Conservation (phyloP, 2,888 invertebrate species). For the Leucophenga montana region DNA sequence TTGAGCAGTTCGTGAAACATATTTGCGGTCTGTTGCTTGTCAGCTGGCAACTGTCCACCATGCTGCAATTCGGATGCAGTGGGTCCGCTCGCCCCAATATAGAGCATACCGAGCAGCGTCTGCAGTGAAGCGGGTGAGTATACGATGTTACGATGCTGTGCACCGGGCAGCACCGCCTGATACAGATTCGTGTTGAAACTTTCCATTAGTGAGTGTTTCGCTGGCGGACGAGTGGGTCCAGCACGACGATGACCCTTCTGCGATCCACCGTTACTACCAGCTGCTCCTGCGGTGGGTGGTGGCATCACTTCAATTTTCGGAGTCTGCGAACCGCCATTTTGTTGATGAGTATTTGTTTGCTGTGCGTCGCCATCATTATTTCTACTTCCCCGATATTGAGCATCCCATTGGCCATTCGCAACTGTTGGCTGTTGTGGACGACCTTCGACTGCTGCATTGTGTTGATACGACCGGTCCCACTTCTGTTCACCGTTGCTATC, state of each 20-base stretch:
- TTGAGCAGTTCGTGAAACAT: conserved; percentile 41
- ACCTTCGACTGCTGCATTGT: too few relatives aligned
- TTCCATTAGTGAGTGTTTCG: conserved; percentile 45
- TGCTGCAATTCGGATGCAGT: conserved; percentile 54
- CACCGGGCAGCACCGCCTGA: conserved; percentile 42
- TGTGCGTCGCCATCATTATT: not conserved
- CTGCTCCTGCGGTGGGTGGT: not conserved
- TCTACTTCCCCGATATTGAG: not conserved
- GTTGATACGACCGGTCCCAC: too few relatives aligned
- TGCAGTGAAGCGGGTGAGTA: conserved; percentile 77
- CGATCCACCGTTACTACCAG: not conserved
- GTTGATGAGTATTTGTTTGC: not conserved
- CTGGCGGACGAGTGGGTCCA: conserved; percentile 36
- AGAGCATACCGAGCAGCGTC: conserved; percentile 80
- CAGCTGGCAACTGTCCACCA: conserved; percentile 42
- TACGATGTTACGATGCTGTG: conserved; percentile 53
- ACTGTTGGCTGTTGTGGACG: too few relatives aligned
- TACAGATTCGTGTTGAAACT: conserved; percentile 55
- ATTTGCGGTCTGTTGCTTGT: conserved; percentile 20
- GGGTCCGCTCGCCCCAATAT: conserved; percentile 79
- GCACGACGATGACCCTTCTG: too few relatives aligned
- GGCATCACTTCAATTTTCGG: not conserved
- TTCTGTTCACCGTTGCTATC: too few relatives aligned
- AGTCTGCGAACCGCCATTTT: not conserved
- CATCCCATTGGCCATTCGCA: too few relatives aligned